Evolutionary conservation across 2,888 invertebrate species (phyloP).

Genomic region (Latrodectus hesperus): DNA sequence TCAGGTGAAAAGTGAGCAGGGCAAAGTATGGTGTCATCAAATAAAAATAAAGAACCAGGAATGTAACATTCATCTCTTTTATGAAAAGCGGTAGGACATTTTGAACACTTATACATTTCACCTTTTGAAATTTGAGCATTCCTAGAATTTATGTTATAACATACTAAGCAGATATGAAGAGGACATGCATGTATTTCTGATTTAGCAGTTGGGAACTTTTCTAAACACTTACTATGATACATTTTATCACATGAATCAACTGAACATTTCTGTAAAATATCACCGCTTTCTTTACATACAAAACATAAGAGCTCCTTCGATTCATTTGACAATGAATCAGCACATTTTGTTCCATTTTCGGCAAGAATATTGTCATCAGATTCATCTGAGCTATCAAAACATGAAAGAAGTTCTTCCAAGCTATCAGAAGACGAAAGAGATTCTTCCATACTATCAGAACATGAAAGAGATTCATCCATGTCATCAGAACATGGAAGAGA

Average conservation of each 20-base stretch:
- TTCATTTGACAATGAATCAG: too few relatives aligned
- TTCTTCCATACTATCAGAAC: too few relatives aligned
- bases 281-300: constrained; percentile 60
- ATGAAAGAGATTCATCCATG: too few relatives aligned
- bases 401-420: too few relatives aligned
- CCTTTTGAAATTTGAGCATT: constrained; percentile 55
- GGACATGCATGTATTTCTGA: constrained; percentile 80
- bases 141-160: constrained; percentile 83
- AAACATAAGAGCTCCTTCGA: constrained; percentile 67
- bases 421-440: too few relatives aligned
- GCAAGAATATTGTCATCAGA: too few relatives aligned
- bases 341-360: too few relatives aligned
- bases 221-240: constrained; percentile 85
- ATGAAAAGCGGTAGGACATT: constrained; percentile 94
- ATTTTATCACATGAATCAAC: constrained; percentile 81
- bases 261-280: constrained; percentile 64
- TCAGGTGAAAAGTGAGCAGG: constrained; percentile 83
- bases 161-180: constrained; percentile 89
- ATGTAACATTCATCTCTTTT: constrained; percentile 88
- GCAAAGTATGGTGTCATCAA: constrained; percentile 87
- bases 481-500: too few relatives aligned
- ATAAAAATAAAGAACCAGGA: constrained; percentile 88
- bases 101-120: constrained; percentile 83
- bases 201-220: constrained; percentile 81
- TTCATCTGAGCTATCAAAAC: too few relatives aligned